Conservation (phyloP, 2,797 vertebrate genomes). For the Sebastes wilsoni region DNA sequence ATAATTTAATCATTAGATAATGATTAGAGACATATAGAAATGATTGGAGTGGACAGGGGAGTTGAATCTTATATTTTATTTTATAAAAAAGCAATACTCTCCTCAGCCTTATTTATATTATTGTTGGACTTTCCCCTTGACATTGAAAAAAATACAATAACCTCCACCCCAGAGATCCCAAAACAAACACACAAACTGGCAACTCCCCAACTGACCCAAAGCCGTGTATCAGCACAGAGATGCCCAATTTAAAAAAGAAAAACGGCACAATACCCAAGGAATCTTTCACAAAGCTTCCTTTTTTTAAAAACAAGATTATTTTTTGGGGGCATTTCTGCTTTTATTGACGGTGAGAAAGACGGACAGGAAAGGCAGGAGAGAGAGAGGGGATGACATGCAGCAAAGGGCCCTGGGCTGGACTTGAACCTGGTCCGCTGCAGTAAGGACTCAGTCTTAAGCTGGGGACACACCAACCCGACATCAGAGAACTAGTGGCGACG, state of each 20-base stretch:
- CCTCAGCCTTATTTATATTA: not conserved
- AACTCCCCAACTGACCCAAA: not conserved
- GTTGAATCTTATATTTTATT: not conserved
- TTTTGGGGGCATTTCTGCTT: too few relatives aligned
- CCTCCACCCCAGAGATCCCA: not conserved
- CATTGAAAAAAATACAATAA: not conserved
- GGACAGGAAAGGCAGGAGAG: too few relatives aligned
- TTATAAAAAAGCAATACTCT: not conserved
- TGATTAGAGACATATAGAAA: not conserved
- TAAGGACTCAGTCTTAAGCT: not conserved
- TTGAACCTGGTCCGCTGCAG: rapidly evolving
- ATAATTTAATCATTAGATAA: not conserved
- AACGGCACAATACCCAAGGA: not conserved
- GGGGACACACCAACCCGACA: too few relatives aligned
- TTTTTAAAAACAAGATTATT: too few relatives aligned
- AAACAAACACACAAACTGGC: not conserved
- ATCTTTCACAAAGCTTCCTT: not conserved
- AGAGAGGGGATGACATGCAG: too few relatives aligned
- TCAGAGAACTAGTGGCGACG: too few relatives aligned
- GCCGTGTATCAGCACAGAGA: not conserved
- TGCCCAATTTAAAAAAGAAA: not conserved
- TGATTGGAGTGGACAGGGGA: not conserved
- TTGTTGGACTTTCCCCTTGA: not conserved
- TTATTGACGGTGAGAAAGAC: too few relatives aligned
- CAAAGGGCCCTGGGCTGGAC: not conserved